phyloP scores from a whole-genome alignment of 2,888 invertebrate species.

The Venustoraphidia nigricollis region DNA sequence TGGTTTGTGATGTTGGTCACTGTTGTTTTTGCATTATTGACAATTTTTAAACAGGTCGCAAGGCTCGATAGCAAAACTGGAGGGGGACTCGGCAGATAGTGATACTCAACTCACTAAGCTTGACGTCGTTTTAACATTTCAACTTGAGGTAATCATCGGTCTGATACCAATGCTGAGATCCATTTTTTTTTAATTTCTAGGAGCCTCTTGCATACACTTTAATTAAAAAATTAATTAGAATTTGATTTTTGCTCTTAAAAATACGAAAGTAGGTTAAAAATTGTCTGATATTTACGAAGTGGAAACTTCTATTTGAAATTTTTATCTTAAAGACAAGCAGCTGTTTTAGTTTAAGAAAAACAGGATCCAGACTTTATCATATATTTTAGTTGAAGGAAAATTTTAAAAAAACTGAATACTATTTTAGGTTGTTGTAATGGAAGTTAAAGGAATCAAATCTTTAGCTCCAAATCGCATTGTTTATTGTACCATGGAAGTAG shows the following conservation, averaged over 20 bases:
- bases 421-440: slow-evolving; percentile 91
- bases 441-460: slow-evolving; percentile 95
- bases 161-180: neutral
- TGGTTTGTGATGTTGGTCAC: too few relatives aligned
- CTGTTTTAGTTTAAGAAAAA: too few relatives aligned
- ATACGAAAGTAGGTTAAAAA: too few relatives aligned
- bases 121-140: slow-evolving; percentile 95
- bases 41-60: slow-evolving; percentile 48
- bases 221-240: too few relatives aligned
- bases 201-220: too few relatives aligned
- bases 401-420: slow-evolving; percentile 6
- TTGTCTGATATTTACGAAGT: too few relatives aligned
- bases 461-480: slow-evolving; percentile 94
- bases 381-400: slow-evolving; percentile 6
- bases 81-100: slow-evolving; percentile 87
- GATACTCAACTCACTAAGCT: slow-evolving; percentile 94
- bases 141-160: slow-evolving; percentile 62
- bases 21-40: too few relatives aligned
- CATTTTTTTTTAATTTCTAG: neutral
- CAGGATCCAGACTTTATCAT: too few relatives aligned
- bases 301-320: too few relatives aligned
- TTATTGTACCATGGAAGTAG: slow-evolving; percentile 99
- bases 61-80: slow-evolving; percentile 83
- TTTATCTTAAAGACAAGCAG: too few relatives aligned
- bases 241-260: too few relatives aligned